phyloP scores from a whole-genome alignment of 2,797 vertebrate species.

The Spatula clypeata region DNA sequence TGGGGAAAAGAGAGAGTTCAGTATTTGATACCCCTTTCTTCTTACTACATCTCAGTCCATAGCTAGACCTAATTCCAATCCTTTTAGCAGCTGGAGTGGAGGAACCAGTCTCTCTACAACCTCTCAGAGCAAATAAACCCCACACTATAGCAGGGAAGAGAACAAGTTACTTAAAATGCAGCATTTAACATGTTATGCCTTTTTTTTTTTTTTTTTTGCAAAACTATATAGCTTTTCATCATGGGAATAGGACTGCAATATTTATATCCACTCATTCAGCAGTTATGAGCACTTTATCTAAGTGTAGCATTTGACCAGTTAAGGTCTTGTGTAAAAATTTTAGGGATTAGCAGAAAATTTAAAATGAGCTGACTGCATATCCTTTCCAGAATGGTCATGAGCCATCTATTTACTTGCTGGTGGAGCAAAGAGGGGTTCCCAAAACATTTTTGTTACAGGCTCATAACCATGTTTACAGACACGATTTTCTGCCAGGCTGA shows the following conservation, averaged over 20 bases:
- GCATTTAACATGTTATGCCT: background rate
- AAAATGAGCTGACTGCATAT: background rate
- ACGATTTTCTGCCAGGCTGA: background rate
- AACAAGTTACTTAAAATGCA: background rate
- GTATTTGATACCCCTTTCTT: background rate
- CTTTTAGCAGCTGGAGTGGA: background rate
- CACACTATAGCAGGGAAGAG: background rate
- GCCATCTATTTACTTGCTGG: background rate
- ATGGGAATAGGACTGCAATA: background rate
- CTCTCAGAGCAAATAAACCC: background rate
- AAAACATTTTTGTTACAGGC: background rate
- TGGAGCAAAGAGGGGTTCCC: background rate
- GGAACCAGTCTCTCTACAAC: background rate
- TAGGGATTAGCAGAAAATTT: background rate
- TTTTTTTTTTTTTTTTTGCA: background rate
- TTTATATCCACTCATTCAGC: background rate
- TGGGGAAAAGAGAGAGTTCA: background rate
- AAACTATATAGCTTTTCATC: background rate
- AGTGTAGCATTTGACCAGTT: background rate
- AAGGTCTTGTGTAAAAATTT: background rate
- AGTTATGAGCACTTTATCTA: background rate
- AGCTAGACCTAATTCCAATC: background rate
- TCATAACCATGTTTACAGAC: background rate
- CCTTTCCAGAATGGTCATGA: background rate
- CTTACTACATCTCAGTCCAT: accelerated